Conservation (phyloP, 2,888 invertebrate species). For the Trachelus stipa region DNA sequence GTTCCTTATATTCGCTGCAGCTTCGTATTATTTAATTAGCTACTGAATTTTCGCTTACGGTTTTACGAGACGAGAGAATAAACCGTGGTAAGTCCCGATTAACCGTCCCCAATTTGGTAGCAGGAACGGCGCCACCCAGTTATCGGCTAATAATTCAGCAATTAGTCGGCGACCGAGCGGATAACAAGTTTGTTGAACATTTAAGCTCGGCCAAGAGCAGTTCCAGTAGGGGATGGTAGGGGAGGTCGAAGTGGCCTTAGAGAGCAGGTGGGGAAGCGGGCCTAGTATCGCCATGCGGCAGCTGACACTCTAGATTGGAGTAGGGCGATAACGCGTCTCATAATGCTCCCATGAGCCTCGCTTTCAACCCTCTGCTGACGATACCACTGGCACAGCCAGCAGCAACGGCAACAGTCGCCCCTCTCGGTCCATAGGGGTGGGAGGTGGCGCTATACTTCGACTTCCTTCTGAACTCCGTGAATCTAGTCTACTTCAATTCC, state of each 20-base stretch:
- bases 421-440: not conserved
- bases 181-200: conserved; percentile 36
- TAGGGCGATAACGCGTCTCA: conserved; percentile 43
- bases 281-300: conserved; percentile 35
- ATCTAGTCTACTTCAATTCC: conserved; percentile 7
- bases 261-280: conserved; percentile 15
- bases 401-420: not conserved
- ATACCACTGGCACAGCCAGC: not conserved
- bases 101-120: not conserved
- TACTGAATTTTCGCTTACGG: not conserved
- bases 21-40: not conserved
- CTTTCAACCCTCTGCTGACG: conserved; percentile 13
- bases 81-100: not conserved
- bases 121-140: conserved; percentile 19
- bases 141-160: conserved; percentile 39
- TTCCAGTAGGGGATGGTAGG: not conserved
- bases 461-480: conserved; percentile 4
- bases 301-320: conserved; percentile 42
- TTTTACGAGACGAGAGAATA: not conserved
- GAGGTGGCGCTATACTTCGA: not conserved
- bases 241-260: conserved; percentile 6
- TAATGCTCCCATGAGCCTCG: conserved; percentile 29
- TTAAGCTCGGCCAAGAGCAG: not conserved
- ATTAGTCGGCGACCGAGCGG: conserved; percentile 36
- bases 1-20: not conserved